Percentiles rank a stretch among this genome's conserved stretches.
These are phyloP conservation scores for Anthopleura sola DNA, from an alignment of 64 coral and sea anemone genomes.

Conservation along the genomic window DNA sequence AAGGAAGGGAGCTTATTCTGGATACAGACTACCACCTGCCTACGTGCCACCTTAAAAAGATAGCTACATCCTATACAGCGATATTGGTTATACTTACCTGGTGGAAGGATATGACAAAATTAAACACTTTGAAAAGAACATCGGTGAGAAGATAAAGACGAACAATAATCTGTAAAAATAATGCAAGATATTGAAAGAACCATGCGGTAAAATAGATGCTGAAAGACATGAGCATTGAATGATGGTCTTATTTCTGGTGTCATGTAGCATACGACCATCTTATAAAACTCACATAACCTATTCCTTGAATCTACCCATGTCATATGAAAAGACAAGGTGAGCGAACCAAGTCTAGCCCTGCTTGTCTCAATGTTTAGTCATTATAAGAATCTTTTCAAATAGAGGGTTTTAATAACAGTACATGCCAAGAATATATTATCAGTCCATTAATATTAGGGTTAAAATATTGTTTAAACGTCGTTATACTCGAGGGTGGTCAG, in stretches of 20 bases:
- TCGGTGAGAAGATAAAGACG: neutral
- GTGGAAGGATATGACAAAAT: neutral
- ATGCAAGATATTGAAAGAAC: neutral
- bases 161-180: constrained; percentile 11
- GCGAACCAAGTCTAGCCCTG: neutral
- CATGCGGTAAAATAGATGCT: neutral
- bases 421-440: neutral
- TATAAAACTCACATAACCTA: neutral
- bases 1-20: constrained; percentile 72
- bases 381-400: neutral
- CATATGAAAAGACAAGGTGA: neutral
- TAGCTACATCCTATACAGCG: neutral
- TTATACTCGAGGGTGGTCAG: too few relatives aligned
- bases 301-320: neutral
- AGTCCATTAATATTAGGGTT: neutral
- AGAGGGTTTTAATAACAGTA: too few relatives aligned
- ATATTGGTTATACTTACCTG: neutral
- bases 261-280: neutral
- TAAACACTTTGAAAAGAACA: neutral
- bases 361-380: neutral
- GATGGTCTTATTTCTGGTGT: too few relatives aligned
- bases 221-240: neutral
- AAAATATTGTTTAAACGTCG: neutral
- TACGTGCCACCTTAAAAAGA: constrained; percentile 73
- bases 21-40: constrained; percentile 83